Percentiles rank a stretch among this genome's conserved stretches.
These are phyloP conservation scores for Troides helena DNA, from an alignment of 2,888 invertebrate genomes.

Conservation along the genomic window DNA sequence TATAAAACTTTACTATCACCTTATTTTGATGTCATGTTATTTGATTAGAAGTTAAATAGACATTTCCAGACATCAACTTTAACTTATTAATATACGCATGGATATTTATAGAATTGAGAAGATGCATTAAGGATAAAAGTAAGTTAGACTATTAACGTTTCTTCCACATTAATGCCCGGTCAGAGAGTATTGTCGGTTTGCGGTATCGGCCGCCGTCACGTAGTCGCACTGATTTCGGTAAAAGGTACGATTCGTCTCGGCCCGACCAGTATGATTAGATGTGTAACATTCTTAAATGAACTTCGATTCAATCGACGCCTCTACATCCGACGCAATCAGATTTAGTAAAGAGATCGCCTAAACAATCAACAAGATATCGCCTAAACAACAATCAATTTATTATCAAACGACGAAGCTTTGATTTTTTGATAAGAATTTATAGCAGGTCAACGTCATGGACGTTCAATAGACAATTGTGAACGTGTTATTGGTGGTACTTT, in stretches of 20 bases:
- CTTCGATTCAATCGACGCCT: constrained; percentile 48
- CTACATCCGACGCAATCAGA: constrained; percentile 32
- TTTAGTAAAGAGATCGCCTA: constrained; percentile 33
- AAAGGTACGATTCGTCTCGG: constrained; percentile 56
- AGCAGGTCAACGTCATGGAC: constrained; percentile 45
- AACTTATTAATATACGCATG: constrained; percentile 12
- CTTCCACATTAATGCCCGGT: constrained; percentile 25
- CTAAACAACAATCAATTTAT: constrained; percentile 57
- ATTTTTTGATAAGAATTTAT: constrained; percentile 62
- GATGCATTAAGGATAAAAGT: constrained; percentile 17
- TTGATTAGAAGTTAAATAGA: constrained; percentile 44
- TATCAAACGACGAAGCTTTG: constrained; percentile 57
- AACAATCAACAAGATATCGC: constrained; percentile 43
- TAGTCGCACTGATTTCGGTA: constrained; percentile 51
- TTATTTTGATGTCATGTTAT: constrained; percentile 38
- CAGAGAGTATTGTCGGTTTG: constrained; percentile 37
- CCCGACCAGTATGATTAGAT: constrained; percentile 39
- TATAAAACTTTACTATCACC: too few species aligned
- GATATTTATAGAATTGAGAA: constrained; percentile 14
- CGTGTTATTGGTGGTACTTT: neutral
- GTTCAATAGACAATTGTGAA: neutral
- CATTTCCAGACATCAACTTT: constrained; percentile 18
- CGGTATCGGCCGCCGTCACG: constrained; percentile 40
- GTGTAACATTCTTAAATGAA: constrained; percentile 58
- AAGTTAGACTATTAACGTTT: constrained; percentile 23